Base-by-base conservation (phyloP, 1,140 invertebrate genomes). In the Leptinotarsa defecta region DNA sequence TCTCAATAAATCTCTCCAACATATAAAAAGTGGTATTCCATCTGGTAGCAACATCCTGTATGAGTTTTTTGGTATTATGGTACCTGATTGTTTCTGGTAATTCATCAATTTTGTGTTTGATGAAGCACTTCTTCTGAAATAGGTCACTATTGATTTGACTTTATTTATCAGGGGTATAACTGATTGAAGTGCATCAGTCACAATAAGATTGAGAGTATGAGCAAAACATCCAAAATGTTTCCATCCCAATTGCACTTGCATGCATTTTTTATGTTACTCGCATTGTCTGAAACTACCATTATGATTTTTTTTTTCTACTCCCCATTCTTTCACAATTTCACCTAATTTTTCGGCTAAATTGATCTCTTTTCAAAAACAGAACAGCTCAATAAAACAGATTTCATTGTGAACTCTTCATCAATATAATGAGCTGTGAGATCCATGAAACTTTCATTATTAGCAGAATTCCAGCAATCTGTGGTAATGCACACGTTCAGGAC, bases 21-120 rank as follows among this genome's bases (percentile, higher is more conserved):
- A 85, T 85, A 43, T 81, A 81, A 78, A 76, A 85, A 11, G 78
- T 82, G 13, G 79, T 82, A 57, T 85, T 86, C 83, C 84, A 86
- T 19, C 85, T 64, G 11, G 83, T 85, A 0, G 68, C 71, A 11
- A 83, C 81, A 48, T 84, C 79, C n/a, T 57, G 52, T 57, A 57
- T 57, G 4, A 57, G n/a, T 57, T 57, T 57, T 57, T 57, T 57
- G 52, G 15, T 6, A 34, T 34, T 34, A 6, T 34, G 27, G 6
- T 57, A 17, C 52, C 52, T 57, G 52, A 57, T 57, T 57, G 52
- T 57, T 65, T 65, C 13, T 77, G 76, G 34, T 72, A 64, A 49
- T 75, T 64, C 27, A 77, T 74, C 67, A 78, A 76, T 77, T 80
- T 81, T 52, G 78, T 71, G 48, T 67, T 74, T 6, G 79, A 77